Evolutionary conservation across 1,140 invertebrate genomes (phyloP).

Genomic region (Dryas iulia): DNA sequence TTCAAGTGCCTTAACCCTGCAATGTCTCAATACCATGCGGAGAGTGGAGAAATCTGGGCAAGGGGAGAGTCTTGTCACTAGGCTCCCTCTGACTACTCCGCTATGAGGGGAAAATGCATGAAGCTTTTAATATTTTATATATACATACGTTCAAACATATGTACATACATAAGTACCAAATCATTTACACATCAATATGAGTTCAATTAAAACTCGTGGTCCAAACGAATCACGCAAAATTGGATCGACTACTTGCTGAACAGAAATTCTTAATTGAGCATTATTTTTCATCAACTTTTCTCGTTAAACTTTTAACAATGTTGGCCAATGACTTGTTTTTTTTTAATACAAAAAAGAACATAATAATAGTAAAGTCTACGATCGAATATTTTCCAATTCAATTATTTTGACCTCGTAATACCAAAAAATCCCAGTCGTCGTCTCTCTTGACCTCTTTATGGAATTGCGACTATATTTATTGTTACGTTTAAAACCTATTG

Average conservation of each 20-base stretch:
- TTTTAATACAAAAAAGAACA: not conserved
- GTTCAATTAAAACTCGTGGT: constrained; percentile 15
- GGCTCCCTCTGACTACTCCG: too few species aligned
- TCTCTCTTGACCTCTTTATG: not conserved
- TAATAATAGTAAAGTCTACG: not conserved
- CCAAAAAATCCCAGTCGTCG: not conserved
- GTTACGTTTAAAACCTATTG: not conserved
- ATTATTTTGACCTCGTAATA: not conserved
- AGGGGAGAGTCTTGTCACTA: too few species aligned
- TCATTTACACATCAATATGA: constrained; percentile 4
- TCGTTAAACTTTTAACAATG: constrained; percentile 14
- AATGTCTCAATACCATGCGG: too few species aligned
- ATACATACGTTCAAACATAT: not conserved
- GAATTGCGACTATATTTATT: not conserved
- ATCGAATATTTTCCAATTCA: constrained; percentile 1
- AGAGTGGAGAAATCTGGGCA: too few species aligned
- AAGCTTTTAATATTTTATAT: too few species aligned
- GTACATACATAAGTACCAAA: not conserved
- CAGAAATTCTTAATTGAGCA: constrained; percentile 13
- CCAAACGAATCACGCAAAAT: constrained; percentile 7
- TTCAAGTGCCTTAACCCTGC: too few species aligned
- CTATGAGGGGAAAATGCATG: too few species aligned
- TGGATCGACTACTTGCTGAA: constrained; percentile 6
- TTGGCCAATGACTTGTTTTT: not conserved
- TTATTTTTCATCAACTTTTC: constrained; percentile 15